Evolutionary conservation across 2,113 vertebrate species (phyloP).

Genomic region (Vimba vimba): DNA sequence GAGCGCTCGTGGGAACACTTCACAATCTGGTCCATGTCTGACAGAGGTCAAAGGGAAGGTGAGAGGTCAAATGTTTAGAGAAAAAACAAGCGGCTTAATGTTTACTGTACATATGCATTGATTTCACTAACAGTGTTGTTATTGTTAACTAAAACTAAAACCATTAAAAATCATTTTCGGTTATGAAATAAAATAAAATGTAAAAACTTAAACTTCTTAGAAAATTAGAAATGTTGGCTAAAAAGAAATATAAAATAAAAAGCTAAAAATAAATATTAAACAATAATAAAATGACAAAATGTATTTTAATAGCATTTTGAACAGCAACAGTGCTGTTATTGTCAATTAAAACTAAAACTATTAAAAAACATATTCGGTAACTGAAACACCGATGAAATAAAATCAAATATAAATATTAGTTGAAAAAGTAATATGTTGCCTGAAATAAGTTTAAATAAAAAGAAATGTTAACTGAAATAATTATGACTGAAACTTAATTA

Average conservation of each 20-base stretch:
- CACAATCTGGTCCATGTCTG: constrained; percentile 92
- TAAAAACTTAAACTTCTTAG: not conserved
- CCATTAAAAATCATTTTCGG: fast-evolving
- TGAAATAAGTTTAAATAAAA: not conserved
- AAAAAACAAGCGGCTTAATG: not conserved
- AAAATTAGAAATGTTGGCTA: too few relatives aligned
- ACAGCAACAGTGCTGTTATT: too few relatives aligned
- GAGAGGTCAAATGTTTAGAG: constrained; percentile 69
- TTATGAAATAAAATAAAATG: not conserved
- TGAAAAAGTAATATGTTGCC: not conserved
- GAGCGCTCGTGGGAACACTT: constrained; percentile 98
- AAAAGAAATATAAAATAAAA: too few relatives aligned
- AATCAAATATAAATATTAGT: not conserved
- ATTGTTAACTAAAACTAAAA: not conserved
- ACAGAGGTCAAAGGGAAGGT: constrained; percentile 53
- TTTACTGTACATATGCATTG: not conserved
- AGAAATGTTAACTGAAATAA: not conserved
- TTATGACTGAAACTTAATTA: not conserved
- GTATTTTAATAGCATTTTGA: too few relatives aligned
- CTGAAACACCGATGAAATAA: not conserved
- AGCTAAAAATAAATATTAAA: too few relatives aligned
- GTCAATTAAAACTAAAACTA: too few relatives aligned
- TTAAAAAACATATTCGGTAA: too few relatives aligned
- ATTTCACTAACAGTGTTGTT: not conserved
- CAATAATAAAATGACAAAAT: too few relatives aligned